phyloP scores from a whole-genome alignment of 2,113 vertebrate species.

The Benitochromis conjunctus region DNA sequence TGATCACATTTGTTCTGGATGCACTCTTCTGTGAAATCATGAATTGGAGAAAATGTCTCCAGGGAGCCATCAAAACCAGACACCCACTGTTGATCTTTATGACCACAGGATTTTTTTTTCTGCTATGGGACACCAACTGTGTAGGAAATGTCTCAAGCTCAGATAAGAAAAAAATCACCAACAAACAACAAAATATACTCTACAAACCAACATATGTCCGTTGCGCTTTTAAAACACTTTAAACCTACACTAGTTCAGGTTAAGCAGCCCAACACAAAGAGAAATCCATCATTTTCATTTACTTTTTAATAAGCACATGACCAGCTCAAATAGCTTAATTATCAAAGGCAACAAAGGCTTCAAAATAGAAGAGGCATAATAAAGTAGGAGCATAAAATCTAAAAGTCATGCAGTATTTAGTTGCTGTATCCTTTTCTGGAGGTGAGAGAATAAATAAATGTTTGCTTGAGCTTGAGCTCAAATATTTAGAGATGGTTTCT shows the following conservation, averaged over 20 bases:
- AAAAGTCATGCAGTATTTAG: not conserved
- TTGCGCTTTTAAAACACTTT: not conserved
- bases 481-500: not conserved
- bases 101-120: not conserved
- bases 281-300: not conserved
- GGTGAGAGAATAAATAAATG: too few species aligned
- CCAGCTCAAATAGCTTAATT: not conserved
- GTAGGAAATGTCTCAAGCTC: not conserved
- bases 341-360: not conserved
- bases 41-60: not conserved
- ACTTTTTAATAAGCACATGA: not conserved
- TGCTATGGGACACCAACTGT: not conserved
- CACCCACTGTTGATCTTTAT: not conserved
- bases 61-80: not conserved
- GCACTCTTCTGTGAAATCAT: not conserved
- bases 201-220: not conserved
- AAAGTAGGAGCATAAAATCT: not conserved
- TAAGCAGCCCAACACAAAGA: not conserved
- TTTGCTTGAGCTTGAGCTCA: too few species aligned
- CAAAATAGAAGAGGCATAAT: not conserved
- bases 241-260: not conserved
- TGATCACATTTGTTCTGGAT: not conserved
- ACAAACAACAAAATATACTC: not conserved
- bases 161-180: not conserved
- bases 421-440: conserved; percentile 9